Percentiles rank a stretch among this genome's conserved stretches.
Evolutionary conservation across 35 echinoderm and acorn worm genomes (phyloP).

Genomic region (Lytechinus variegatus): DNA sequence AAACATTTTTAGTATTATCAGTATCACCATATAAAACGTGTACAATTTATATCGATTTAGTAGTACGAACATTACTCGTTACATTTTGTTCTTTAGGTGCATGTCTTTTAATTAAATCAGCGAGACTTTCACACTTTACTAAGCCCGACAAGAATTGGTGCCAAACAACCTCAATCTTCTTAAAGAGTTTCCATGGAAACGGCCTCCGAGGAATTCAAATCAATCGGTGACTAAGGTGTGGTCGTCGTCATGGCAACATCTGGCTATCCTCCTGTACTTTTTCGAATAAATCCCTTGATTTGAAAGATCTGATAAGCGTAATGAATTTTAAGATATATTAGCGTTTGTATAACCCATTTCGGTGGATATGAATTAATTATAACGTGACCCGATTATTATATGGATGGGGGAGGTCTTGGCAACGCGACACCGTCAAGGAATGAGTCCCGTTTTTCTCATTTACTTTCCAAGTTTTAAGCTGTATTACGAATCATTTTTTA

Average conservation of each 20-base stretch:
- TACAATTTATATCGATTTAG: neutral
- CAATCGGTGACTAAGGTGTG: neutral
- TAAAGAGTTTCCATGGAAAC: neutral
- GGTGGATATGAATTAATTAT: neutral
- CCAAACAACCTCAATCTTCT: neutral
- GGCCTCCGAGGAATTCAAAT: neutral
- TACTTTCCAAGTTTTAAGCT: neutral
- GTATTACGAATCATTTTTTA: neutral
- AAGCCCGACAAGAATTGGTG: neutral
- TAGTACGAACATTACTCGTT: neutral
- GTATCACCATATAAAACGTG: no score
- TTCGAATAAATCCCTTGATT: neutral
- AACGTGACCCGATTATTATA: neutral
- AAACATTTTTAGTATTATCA: no score
- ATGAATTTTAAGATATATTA: neutral
- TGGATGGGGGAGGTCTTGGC: neutral
- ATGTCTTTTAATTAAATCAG: neutral
- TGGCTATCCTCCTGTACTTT: slow-evolving; percentile 1
- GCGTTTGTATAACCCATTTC: neutral
- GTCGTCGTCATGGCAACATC: neutral
- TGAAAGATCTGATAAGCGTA: neutral
- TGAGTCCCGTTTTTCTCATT: neutral
- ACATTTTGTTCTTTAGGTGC: neutral
- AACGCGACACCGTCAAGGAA: neutral
- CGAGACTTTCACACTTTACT: neutral